Percentiles rank a stretch among this genome's conserved stretches.
Conservation (phyloP, 37 sponge, comb jelly and placozoan species). For the Diacarnus erythraeanus region DNA sequence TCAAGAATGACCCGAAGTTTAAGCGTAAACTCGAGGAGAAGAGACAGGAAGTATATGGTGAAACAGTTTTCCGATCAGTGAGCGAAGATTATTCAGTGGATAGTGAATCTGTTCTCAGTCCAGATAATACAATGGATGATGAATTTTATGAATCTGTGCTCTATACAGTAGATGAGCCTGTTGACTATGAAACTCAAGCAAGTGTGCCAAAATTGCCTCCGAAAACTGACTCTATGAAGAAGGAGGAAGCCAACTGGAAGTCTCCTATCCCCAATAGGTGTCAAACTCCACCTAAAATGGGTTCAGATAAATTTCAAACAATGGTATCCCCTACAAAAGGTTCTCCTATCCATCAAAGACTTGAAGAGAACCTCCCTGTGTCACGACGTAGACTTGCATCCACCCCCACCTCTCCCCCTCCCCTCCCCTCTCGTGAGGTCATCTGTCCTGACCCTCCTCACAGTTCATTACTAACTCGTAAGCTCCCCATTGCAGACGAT, state of each 20-base stretch:
- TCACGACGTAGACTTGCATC: neutral
- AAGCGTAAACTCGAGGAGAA: conserved; percentile 20
- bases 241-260: no score
- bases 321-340: neutral
- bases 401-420: conserved; percentile 1
- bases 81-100: no score
- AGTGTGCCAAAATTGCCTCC: neutral
- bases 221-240: neutral
- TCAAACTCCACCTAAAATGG: neutral
- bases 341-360: neutral
- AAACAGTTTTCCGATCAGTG: neutral
- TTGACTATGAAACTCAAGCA: neutral
- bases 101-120: no score
- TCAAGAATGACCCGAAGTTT: conserved; percentile 34
- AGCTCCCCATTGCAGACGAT: neutral
- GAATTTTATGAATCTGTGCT: neutral
- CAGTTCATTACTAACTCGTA: neutral
- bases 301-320: neutral
- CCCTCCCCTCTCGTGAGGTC: conserved; percentile 9
- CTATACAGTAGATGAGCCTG: neutral
- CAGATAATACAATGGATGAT: no score
- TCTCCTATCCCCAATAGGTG: neutral
- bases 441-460: neutral
- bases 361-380: neutral
- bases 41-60: conserved; percentile 33